A percentile compares a stretch with the other conserved stretches of the same genome.
These are phyloP conservation scores for Ips typographus DNA, from an alignment of 1,140 invertebrate species.

Conservation along the genomic window DNA sequence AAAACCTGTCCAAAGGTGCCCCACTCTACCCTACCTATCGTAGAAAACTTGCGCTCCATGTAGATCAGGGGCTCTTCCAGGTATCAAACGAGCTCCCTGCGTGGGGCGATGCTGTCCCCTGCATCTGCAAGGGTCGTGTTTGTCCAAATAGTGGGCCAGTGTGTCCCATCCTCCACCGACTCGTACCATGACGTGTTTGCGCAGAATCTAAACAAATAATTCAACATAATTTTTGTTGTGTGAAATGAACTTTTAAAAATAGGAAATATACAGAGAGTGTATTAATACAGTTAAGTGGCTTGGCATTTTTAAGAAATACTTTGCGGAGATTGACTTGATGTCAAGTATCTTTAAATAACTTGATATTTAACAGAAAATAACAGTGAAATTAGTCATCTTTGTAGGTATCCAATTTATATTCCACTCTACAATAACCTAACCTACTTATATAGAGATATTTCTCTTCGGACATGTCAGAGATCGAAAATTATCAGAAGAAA, in stretches of 20 bases:
- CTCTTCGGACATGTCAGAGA: no score
- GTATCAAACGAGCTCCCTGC: conserved; percentile 61
- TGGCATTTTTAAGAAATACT: not conserved
- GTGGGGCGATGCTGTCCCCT: conserved; percentile 66
- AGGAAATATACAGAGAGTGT: not conserved
- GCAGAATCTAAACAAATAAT: conserved; percentile 69
- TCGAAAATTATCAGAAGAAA: no score
- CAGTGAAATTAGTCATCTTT: no score
- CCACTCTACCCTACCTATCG: conserved; percentile 63
- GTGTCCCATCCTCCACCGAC: conserved; percentile 98
- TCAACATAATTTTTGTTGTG: no score
- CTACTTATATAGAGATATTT: no score
- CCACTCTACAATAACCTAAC: no score
- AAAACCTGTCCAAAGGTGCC: no score
- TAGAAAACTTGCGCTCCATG: conserved; percentile 81
- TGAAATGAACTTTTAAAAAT: no score
- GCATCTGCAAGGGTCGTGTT: conserved; percentile 95
- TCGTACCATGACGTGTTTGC: conserved; percentile 96
- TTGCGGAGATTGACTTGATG: not conserved
- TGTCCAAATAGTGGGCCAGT: conserved; percentile 91
- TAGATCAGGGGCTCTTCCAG: conserved; percentile 62
- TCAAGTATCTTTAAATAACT: not conserved
- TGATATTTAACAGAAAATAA: not conserved
- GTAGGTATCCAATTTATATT: no score
- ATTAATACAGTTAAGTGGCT: not conserved